Base-by-base conservation (phyloP, 2,113 vertebrate species). In the Montifringilla adamsi region DNA sequence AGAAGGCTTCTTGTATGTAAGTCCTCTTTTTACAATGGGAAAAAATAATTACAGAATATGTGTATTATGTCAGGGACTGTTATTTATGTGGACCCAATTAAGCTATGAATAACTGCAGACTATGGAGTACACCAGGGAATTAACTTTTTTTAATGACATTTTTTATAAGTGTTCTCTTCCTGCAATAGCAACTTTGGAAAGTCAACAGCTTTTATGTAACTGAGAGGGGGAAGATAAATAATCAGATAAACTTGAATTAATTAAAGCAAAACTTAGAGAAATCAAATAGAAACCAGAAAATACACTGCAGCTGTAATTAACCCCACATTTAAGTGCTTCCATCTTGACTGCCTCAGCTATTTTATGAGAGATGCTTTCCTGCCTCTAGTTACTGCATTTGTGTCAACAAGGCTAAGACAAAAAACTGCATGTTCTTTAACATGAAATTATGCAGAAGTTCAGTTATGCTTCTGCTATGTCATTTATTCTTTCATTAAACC, bases 401-500 rank as follows among this genome's bases (percentile, higher is more conserved):
- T 95, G 82, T 95, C 94, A 87, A 92, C 94, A 97, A 94, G 43
- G 44, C 89, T 89, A 90, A 95, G 92, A 93, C 39, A 82, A 83
- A 76, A 92, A 96, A 53, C 37, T 95, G 97, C 97, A 98, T 97
- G 97, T 93, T 94, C 96, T 95, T 90, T 63, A 96, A 96, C 77
- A 85, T 75, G 91, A 86, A 91, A 87, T 79, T 67, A 58, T 77
- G 47, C 67, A 93, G 85, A 88, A 84, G 74, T 89, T 93, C 59
- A 50, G 9, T 37, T 91, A 58, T 62, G 77, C 78, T 84, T 93
- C 70, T 94, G 76, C 73, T 97, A 4, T 96, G 62, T 82, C 35
- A 67, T 93, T 89, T 95, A 84, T 64, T 84, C n/a, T 64, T 92
- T 84, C 73, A 80, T 93, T 70, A 74, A 87, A 90, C 31, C 44